Percentiles rank a stretch among this genome's conserved stretches.
These are phyloP conservation scores for Leucoma salicis DNA, from an alignment of 2,888 invertebrate species.

Conservation along the genomic window DNA sequence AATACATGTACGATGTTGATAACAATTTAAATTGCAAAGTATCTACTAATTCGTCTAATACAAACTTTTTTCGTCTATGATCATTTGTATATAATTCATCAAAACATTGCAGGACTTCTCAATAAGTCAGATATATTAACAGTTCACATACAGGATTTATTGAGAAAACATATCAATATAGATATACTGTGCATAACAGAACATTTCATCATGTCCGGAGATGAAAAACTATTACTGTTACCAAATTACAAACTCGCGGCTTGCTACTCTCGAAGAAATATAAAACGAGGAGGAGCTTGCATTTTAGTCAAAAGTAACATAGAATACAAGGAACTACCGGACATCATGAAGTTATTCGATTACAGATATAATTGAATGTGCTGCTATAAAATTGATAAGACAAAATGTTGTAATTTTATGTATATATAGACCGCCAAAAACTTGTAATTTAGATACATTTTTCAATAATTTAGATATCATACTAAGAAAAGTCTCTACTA, in stretches of 20 bases:
- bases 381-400: neutral
- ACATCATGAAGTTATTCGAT: neutral
- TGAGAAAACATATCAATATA: neutral
- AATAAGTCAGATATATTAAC: neutral
- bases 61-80: neutral
- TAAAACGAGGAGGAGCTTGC: neutral
- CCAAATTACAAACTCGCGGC: neutral
- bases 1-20: too few species aligned
- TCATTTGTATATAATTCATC: neutral
- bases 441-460: too few species aligned
- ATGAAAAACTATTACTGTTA: neutral
- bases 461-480: too few species aligned
- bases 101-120: too few species aligned
- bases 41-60: neutral
- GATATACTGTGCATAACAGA: neutral
- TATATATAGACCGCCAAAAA: too few species aligned
- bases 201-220: neutral
- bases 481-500: too few species aligned
- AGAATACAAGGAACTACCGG: neutral
- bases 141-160: neutral
- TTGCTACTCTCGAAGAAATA: neutral
- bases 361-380: neutral
- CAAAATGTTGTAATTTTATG: too few species aligned
- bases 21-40: too few species aligned
- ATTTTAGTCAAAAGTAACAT: neutral